Conservation (phyloP, 2,888 invertebrate species). For the Orthosia gracilis region DNA sequence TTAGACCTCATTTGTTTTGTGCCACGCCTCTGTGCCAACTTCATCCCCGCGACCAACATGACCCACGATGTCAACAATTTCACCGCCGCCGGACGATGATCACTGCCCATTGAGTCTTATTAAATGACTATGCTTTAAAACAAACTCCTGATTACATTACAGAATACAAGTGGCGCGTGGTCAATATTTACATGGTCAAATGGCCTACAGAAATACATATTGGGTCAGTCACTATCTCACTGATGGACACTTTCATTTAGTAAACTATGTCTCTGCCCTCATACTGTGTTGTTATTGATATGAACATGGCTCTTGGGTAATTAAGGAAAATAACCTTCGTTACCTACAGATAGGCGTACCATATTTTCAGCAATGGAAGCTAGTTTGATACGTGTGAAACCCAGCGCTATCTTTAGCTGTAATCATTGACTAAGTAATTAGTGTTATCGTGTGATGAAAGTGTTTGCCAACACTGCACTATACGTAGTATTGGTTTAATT, state of each 20-base stretch:
- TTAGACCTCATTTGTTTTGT: background rate
- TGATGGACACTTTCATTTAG: too few relatives aligned
- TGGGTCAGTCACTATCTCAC: background rate
- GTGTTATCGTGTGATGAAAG: constrained; percentile 17
- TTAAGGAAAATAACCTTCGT: too few relatives aligned
- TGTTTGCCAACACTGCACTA: background rate
- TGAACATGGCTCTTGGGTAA: too few relatives aligned
- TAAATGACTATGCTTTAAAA: background rate
- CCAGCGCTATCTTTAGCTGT: background rate
- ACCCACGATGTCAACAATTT: too few relatives aligned
- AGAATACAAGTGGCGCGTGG: background rate
- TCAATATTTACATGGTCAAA: background rate
- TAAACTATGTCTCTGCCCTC: too few relatives aligned
- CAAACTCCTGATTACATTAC: background rate
- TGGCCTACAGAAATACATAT: background rate
- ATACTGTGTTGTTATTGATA: too few relatives aligned
- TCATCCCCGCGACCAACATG: background rate
- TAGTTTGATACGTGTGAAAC: background rate
- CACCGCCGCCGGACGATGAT: background rate
- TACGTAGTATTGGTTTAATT: constrained; percentile 16
- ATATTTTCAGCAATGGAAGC: background rate
- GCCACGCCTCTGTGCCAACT: background rate
- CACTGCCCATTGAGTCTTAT: background rate
- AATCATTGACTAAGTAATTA: constrained; percentile 18
- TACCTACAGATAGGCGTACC: background rate